Base-by-base conservation (phyloP, 2,797 vertebrate species). In the Sylvia borin region DNA sequence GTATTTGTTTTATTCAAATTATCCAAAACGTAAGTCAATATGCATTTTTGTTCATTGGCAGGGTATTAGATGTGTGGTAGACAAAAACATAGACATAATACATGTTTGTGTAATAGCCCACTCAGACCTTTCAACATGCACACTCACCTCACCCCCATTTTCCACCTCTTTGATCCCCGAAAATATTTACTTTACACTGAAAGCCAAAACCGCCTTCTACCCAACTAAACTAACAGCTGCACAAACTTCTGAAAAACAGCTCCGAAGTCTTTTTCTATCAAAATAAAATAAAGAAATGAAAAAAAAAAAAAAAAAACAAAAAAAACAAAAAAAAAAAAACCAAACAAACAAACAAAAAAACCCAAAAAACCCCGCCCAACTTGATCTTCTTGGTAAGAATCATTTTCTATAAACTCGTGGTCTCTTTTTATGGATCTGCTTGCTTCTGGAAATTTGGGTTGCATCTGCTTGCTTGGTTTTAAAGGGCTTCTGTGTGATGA, bases 121-220 rank as follows among this genome's bases (percentile, higher is more conserved):
- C 21, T 53, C 34, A 29, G 36, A 51, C 36, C 24, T 88, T n/a
- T 91, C 72, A 93, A 90, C 34, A 54, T 13, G 32, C 31, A 60
- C 21, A 24, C 3, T 40, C n/a, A 48, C 34, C 43, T 77, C 74
- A 61, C 13, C 13, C 34, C n/a, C 5, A 13, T 53, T 65, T 87
- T 61, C 50, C 55, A 80, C 9, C 5, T 68, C 92, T 96, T 94
- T 93, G 73, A 96, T 88, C 62, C 76, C 66, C 50, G 64, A 91
- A 95, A 92, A 90, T 90, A 93, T 72, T 88, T 91, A 84, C 55
- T 76, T 88, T 73, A 90, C 9, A 34, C 14, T 78, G 84, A 67
- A 88, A 94, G 76, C 55, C 85, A 96, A 96, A 95, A 88, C 22
- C 60, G 68, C 40, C 31, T 87, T 94, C 75, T 76, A 79, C 43